Percentiles rank a stretch among this genome's conserved stretches.
phyloP scores from a whole-genome alignment of 2,113 vertebrate species.

The Etia nguti region DNA sequence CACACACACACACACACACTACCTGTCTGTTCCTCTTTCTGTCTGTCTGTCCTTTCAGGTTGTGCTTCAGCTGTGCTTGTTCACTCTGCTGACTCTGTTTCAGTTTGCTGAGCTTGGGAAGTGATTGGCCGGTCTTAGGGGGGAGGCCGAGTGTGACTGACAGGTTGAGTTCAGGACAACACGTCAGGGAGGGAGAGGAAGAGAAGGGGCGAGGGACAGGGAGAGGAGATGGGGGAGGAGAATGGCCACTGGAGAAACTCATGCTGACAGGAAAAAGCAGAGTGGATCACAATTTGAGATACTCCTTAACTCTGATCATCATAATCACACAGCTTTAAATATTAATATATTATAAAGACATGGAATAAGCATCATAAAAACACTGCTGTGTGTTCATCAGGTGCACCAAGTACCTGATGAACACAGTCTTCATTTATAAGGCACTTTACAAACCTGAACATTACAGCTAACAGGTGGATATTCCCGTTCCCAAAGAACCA shows the following conservation, averaged over 20 bases:
- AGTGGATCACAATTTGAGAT: neutral
- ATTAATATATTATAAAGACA: neutral
- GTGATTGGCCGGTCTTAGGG: neutral
- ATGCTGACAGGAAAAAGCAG: neutral
- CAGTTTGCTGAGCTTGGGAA: neutral
- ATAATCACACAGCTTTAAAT: neutral
- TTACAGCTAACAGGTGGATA: too few relatives aligned
- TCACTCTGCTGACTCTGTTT: neutral
- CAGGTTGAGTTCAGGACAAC: constrained; percentile 42
- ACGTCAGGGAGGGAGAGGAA: neutral
- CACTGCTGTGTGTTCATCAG: neutral
- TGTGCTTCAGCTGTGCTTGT: neutral
- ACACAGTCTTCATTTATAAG: neutral
- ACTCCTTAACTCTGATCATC: neutral
- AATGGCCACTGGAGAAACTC: neutral
- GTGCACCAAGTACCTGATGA: neutral
- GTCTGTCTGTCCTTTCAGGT: neutral
- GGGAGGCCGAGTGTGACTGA: neutral
- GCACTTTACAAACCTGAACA: too few relatives aligned
- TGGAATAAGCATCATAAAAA: neutral
- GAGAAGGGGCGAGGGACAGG: neutral
- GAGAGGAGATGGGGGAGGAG: neutral
- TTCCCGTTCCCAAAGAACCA: too few relatives aligned
- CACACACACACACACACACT: neutral
- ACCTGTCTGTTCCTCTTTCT: constrained; percentile 8